Conservation (phyloP, 2,797 vertebrate species). For the Oophaga sylvatica region DNA sequence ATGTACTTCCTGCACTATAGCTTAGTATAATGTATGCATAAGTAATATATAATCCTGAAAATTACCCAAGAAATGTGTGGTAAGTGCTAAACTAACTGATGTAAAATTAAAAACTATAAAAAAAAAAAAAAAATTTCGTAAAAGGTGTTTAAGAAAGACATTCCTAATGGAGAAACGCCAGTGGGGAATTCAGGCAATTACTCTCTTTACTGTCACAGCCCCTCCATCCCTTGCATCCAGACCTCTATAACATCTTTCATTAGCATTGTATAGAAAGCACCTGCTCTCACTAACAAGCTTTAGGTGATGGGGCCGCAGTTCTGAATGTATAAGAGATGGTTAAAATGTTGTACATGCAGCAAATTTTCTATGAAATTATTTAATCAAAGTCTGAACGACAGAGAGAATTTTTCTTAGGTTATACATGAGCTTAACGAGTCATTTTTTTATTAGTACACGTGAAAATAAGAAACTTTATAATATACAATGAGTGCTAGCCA, state of each 20-base stretch:
- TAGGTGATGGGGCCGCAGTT: neutral
- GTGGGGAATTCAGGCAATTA: neutral
- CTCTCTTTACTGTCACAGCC: neutral
- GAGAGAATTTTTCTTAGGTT: neutral
- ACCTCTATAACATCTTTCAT: conserved; percentile 34
- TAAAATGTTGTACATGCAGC: neutral
- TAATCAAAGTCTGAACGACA: neutral
- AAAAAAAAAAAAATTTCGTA: neutral
- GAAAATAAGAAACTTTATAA: no score
- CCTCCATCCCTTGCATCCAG: neutral
- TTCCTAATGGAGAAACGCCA: neutral
- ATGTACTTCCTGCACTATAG: no score
- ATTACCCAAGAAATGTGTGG: neutral
- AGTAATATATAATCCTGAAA: neutral
- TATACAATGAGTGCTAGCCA: no score
- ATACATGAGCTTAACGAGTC: no score
- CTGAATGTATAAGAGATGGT: neutral
- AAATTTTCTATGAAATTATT: neutral
- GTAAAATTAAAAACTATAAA: neutral
- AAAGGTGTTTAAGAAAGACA: neutral
- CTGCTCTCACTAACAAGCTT: conserved; percentile 31
- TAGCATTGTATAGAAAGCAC: conserved; percentile 23
- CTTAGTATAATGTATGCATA: neutral
- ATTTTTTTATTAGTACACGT: no score
- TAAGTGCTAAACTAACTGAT: neutral